Evolutionary conservation across 2,888 invertebrate genomes (phyloP).

Genomic region (Netelia virgata): DNA sequence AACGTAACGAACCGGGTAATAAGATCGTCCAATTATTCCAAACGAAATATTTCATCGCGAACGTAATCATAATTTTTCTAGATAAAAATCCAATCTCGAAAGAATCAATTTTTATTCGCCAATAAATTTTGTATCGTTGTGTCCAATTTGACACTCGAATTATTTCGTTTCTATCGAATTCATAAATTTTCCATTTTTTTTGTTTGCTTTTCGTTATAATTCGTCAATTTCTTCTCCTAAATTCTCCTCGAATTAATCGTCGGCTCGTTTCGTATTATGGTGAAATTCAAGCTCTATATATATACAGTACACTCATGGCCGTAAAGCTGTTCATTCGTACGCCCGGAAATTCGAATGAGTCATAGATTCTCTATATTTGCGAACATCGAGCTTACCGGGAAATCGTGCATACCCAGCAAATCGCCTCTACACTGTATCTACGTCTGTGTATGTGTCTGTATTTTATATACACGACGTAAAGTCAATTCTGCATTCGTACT

Average conservation of each 20-base stretch:
- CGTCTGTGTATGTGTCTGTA: too few species aligned
- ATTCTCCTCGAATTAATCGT: neutral
- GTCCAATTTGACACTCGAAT: too few species aligned
- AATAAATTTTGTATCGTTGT: too few species aligned
- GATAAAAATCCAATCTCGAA: too few species aligned
- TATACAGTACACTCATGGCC: neutral
- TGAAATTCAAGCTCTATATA: neutral
- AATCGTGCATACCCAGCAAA: neutral
- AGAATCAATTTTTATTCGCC: too few species aligned
- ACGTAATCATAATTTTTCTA: too few species aligned
- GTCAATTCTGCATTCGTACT: conserved; percentile 10
- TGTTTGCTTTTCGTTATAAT: too few species aligned
- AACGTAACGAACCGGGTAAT: too few species aligned
- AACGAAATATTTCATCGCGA: too few species aligned
- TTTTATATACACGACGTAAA: neutral
- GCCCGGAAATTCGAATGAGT: conserved; percentile 18
- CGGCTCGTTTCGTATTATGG: neutral
- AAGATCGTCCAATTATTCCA: too few species aligned
- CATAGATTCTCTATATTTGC: conserved; percentile 12
- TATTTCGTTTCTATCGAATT: too few species aligned
- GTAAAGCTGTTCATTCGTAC: neutral
- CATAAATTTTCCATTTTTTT: too few species aligned
- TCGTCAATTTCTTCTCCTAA: neutral
- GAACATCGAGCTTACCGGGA: conserved; percentile 17
- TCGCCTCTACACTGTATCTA: neutral